Evolutionary conservation across 2,113 vertebrate genomes (phyloP), one percentile per base, ranked within the genome.

Genomic region (Caranx ignobilis): DNA sequence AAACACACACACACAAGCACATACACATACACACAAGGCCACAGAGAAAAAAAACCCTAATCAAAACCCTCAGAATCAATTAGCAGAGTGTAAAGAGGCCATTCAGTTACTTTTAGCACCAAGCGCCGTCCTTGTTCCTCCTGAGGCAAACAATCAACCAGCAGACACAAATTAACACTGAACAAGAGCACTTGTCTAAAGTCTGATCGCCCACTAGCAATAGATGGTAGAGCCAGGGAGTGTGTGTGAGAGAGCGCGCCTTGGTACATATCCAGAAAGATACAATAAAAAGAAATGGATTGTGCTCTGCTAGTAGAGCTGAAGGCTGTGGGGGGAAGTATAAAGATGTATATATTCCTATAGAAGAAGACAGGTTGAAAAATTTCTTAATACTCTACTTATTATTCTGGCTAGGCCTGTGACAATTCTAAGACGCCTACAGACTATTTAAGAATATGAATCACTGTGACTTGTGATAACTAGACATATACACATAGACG

Each of bases 71-170:
- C 71, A 71, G 71, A 91, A 90, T 91, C 90, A 91, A 93, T 93
- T 91, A 94, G 81, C 54, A 43, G 72, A 78, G 86, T 87, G 77
- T 90, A 86, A 93, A 92, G 84, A 83, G 90, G 83, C 78, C 80
- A 91, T 91, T 90, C 71, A 87, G 89, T 89, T 88, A 88, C 84
- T 86, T 84, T 87, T 72, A 82, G 66, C 79, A 61, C 68, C 15
- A 16, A 72, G 75, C 52, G 13, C 56, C 11, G 19, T 65, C 60
- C 63, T 75, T 69, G 71, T 79, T 77, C 65, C 87, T 87, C 90
- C 84, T 55, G 90, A 90, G 91, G 89, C 89, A 89, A 91, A 89
- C 77, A 86, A 90, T 90, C 88, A 89, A 84, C 64, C 63, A 62
- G 87, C 50, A 82, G 84, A 89, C 85, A 88, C 91, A 89, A 91